Evolutionary conservation across 2,113 vertebrate genomes (phyloP).

Genomic region (Micromys minutus): DNA sequence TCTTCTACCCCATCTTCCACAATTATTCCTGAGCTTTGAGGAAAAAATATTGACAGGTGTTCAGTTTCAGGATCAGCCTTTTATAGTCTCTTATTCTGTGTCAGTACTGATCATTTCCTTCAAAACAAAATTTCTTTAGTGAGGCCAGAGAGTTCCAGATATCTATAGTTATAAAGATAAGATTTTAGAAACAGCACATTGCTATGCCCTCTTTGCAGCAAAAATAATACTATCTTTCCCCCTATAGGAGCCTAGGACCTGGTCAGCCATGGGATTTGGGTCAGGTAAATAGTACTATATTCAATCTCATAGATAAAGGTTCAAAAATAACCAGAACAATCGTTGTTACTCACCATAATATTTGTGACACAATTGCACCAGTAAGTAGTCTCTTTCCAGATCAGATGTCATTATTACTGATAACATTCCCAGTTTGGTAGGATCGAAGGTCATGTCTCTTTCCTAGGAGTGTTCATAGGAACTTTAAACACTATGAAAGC

Average conservation of each 20-base stretch:
- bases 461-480: neutral
- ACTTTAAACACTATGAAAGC: neutral
- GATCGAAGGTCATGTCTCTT: neutral
- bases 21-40: neutral
- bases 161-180: neutral
- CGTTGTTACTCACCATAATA: neutral
- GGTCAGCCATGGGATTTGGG: neutral
- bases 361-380: neutral
- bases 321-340: neutral
- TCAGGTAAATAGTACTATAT: neutral
- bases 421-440: neutral
- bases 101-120: neutral
- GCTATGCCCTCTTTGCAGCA: neutral
- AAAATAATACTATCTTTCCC: neutral
- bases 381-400: neutral
- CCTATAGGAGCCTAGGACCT: neutral
- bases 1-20: neutral
- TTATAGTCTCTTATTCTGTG: neutral
- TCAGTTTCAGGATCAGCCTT: neutral
- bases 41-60: neutral
- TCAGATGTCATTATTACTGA: neutral
- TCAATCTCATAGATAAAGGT: neutral
- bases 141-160: neutral
- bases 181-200: neutral
- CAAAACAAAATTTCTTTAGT: neutral